Evolutionary conservation across 2,797 vertebrate genomes (phyloP).

Genomic region (Synaphobranchus kaupii): DNA sequence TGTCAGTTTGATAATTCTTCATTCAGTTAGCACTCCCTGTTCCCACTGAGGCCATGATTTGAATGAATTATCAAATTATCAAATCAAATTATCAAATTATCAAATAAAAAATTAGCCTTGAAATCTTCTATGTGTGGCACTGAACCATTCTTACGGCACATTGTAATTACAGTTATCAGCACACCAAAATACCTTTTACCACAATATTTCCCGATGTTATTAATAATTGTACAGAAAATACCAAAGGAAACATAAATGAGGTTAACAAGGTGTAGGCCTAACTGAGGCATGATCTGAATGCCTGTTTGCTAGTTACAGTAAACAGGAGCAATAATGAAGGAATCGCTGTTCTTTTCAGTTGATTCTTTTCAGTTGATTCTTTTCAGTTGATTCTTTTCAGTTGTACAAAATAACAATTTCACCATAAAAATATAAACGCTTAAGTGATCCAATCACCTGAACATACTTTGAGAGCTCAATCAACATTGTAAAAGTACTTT

Average conservation of each 20-base stretch:
- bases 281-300: not conserved
- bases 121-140: not conserved
- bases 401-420: too few relatives aligned
- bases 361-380: too few relatives aligned
- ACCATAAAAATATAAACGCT: not conserved
- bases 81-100: too few relatives aligned
- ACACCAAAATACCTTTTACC: not conserved
- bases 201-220: not conserved
- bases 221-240: not conserved
- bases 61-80: not conserved
- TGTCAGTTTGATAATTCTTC: not conserved
- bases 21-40: not conserved
- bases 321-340: not conserved
- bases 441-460: not conserved
- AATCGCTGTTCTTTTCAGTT: not conserved
- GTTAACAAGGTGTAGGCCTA: not conserved
- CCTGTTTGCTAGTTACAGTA: not conserved
- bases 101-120: not conserved
- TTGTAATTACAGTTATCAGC: not conserved
- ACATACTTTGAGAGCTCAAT: not conserved
- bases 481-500: not conserved
- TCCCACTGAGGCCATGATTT: not conserved
- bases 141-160: not conserved
- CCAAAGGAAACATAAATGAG: not conserved
- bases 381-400: too few relatives aligned